Evolutionary conservation across 2,113 vertebrate species (phyloP).

Genomic region (Myanophis thanlyinensis): DNA sequence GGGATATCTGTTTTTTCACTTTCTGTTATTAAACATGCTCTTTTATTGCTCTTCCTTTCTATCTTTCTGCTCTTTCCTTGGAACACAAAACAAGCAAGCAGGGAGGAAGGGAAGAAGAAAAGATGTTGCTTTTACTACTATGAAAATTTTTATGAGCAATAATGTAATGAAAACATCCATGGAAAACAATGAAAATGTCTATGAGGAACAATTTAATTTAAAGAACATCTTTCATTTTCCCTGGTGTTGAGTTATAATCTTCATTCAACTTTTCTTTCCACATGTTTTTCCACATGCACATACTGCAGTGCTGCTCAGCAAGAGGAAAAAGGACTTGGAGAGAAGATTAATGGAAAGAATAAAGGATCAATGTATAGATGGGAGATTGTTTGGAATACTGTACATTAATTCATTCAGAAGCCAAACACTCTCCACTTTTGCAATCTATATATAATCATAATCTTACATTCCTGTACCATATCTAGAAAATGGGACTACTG

Average conservation of each 20-base stretch:
- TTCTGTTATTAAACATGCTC: neutral
- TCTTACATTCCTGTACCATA: neutral
- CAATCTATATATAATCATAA: neutral
- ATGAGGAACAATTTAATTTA: neutral
- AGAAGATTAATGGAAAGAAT: neutral
- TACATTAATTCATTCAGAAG: neutral
- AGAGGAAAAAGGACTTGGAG: neutral
- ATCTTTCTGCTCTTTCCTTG: neutral
- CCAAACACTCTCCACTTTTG: neutral
- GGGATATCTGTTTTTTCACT: neutral
- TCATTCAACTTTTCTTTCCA: neutral
- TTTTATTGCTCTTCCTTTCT: neutral
- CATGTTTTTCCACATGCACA: neutral
- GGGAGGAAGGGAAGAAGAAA: neutral
- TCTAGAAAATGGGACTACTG: neutral
- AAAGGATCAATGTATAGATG: neutral
- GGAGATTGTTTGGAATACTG: neutral
- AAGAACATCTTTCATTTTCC: neutral
- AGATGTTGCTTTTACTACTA: neutral
- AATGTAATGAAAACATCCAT: neutral
- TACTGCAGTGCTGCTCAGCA: neutral
- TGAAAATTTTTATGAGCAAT: neutral
- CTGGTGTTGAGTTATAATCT: neutral
- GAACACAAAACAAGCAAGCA: neutral
- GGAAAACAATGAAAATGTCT: neutral